Conservation (phyloP, 2,113 vertebrate species). For the Meles meles region DNA sequence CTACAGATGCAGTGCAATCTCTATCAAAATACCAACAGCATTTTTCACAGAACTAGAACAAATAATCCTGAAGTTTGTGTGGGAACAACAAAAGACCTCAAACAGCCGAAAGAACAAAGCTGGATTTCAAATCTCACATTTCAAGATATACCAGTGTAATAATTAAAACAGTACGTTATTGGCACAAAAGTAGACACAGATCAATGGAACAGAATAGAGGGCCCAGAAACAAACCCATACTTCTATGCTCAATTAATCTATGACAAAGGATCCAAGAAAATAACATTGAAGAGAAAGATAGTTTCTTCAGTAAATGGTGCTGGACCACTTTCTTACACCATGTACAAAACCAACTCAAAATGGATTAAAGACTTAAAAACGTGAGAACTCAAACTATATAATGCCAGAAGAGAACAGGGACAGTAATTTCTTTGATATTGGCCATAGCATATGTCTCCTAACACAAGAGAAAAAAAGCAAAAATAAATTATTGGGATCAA, state of each 20-base stretch:
- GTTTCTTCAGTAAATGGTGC: not conserved
- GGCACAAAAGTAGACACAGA: not conserved
- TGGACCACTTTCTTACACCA: not conserved
- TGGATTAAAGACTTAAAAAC: not conserved
- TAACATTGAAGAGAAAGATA: not conserved
- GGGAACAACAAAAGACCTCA: not conserved
- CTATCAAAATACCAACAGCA: not conserved
- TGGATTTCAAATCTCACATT: not conserved
- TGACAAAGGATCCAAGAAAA: not conserved
- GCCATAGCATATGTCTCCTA: not conserved
- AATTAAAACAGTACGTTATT: not conserved
- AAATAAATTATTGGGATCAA: no score
- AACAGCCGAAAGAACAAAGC: not conserved
- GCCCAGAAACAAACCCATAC: not conserved
- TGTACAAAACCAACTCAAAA: not conserved
- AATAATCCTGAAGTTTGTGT: not conserved
- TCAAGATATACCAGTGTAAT: not conserved
- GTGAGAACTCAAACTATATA: not conserved
- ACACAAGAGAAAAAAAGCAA: no score
- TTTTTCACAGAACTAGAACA: not conserved
- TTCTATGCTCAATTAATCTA: not conserved
- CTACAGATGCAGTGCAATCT: not conserved
- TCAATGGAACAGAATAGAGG: not conserved
- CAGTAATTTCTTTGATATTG: not conserved
- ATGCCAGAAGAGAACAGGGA: not conserved